Evolutionary conservation across 1,140 invertebrate genomes (phyloP), one percentile per base, ranked within the genome.

Genomic region (Battus philenor): DNA sequence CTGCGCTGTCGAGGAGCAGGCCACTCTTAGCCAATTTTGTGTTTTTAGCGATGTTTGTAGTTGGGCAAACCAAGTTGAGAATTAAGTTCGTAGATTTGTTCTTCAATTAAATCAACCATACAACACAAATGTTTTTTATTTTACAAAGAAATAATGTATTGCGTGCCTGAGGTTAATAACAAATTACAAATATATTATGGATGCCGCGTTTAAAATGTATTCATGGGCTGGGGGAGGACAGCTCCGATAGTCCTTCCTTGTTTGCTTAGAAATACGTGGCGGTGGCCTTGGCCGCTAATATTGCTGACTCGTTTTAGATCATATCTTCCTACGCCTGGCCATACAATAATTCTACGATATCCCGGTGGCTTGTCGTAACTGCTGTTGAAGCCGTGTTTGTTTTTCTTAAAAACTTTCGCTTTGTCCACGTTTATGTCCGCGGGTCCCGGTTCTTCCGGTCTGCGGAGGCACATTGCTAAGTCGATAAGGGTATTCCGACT

Each of bases 291-390:
- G 4, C 79, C 77, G 1, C 18, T 3, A n/a, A 73, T 59, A 15
- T 68, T 68, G 6, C 7, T 47, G 4, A 52, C 17, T 5, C 26
- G 26, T 29, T 68, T 56, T 0, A 58, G 15, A 0, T 39, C 58
- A 27, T 84, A 84, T 10, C 77, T 44, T 2, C 80, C 80, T 0
- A 81, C 77, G 0, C 64, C 80, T 0, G 79, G 79, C 75, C 79
- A 78, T 9, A 81, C 71, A 1, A 73, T 31, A 4, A 59, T 51
- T 4, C 69, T 61, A 9, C 63, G 26, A 24, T 80, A 79, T 3
- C 79, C 75, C 2, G 69, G 76, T 1, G 69, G 62, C 17, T 68
- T 70, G 29, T 80, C 73, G 29, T 79, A 78, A 12, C 69, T 75
- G 39, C 72, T 81, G 44, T 84, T 80, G 30, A 81, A 84, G 3